These are phyloP conservation scores for Chloroclystis v-ata DNA, from an alignment of 2,888 invertebrate genomes.

Conservation along the genomic window DNA sequence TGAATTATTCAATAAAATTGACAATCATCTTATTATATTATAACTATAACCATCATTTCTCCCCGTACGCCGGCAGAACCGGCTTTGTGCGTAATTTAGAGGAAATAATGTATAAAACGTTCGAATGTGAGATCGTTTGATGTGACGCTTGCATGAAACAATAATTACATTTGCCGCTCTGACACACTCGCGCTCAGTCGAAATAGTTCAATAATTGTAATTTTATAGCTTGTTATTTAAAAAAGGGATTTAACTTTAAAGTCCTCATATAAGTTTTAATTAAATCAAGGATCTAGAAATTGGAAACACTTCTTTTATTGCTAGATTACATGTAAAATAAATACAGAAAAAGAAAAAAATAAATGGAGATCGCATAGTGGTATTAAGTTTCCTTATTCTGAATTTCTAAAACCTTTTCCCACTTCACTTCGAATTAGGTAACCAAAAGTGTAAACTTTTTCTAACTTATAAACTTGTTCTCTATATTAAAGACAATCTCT, in stretches of 20 bases:
- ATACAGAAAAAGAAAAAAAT: no score
- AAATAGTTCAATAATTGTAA: slow-evolving; percentile 13
- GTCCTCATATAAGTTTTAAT: neutral
- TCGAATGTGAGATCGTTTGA: slow-evolving; percentile 71
- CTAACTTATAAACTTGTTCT: no score
- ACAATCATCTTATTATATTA: no score
- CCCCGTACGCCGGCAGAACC: neutral
- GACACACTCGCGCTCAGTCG: slow-evolving; percentile 39
- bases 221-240: neutral
- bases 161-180: slow-evolving; percentile 70
- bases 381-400: no score
- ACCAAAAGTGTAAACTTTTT: no score
- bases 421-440: no score
- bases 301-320: no score
- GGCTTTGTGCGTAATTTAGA: slow-evolving; percentile 3
- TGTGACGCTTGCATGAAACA: slow-evolving; percentile 57
- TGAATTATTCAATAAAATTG: no score
- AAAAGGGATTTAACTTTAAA: neutral
- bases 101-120: slow-evolving; percentile 33
- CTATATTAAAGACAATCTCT: neutral
- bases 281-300: no score
- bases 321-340: no score
- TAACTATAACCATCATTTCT: neutral
- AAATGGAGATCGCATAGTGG: no score
- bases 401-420: no score